phyloP scores from a whole-genome alignment of 2,888 invertebrate species.

The Lycia hirtaria region DNA sequence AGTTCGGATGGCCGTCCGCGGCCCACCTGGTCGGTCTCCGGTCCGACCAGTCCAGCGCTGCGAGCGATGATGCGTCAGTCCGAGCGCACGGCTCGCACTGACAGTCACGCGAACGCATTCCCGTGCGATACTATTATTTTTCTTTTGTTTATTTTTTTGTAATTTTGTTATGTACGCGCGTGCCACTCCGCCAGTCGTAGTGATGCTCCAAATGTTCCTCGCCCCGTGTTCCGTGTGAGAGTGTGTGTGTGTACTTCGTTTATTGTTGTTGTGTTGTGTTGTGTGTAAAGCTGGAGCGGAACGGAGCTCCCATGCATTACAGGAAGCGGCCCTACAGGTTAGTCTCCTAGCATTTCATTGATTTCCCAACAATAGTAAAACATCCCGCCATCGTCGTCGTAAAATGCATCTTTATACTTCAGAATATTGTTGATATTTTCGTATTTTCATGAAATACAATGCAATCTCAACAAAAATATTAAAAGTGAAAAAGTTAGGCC shows the following conservation, averaged over 20 bases:
- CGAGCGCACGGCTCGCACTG: slow-evolving; percentile 65
- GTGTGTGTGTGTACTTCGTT: slow-evolving; percentile 48
- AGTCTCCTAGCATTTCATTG: neutral
- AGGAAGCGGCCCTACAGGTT: slow-evolving; percentile 83
- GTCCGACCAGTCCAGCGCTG: slow-evolving; percentile 56
- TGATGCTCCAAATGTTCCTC: slow-evolving; percentile 52
- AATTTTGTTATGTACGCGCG: slow-evolving; percentile 41
- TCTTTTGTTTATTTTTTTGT: slow-evolving; percentile 45
- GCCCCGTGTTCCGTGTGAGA: slow-evolving; percentile 51
- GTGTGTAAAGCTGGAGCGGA: slow-evolving; percentile 81
- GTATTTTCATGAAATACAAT: too few relatives aligned
- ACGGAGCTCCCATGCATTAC: slow-evolving; percentile 83
- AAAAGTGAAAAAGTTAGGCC: too few relatives aligned
- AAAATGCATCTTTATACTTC: too few relatives aligned
- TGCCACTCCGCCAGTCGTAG: slow-evolving; percentile 42
- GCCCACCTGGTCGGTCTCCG: slow-evolving; percentile 14
- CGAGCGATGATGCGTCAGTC: slow-evolving; percentile 70
- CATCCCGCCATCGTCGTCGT: too few relatives aligned
- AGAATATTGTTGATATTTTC: too few relatives aligned
- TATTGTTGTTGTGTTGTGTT: slow-evolving; percentile 57
- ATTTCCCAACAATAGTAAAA: too few relatives aligned
- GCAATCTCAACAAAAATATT: too few relatives aligned
- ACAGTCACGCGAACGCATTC: slow-evolving; percentile 50
- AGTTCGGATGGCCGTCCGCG: neutral
- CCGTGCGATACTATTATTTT: slow-evolving; percentile 47